A percentile compares a stretch with the other conserved stretches of the same genome.
Conservation (phyloP, 2,888 invertebrate species). For the Ophonus ardosiacus region DNA sequence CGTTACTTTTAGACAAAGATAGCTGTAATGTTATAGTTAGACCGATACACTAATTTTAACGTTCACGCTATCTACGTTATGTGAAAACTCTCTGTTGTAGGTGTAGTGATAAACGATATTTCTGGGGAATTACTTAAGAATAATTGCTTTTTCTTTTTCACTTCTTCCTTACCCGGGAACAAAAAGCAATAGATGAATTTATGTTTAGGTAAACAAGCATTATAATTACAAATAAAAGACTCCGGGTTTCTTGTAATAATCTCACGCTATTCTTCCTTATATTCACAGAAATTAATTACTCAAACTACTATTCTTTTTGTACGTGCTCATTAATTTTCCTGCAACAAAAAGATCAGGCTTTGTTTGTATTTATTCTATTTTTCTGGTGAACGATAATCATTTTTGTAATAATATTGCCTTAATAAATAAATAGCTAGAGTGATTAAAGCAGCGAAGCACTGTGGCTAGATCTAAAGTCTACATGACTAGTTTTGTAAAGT, state of each 20-base stretch:
- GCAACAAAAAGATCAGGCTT: neutral
- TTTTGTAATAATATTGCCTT: neutral
- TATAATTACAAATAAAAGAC: slow-evolving; percentile 14
- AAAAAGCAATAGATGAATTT: slow-evolving; percentile 37
- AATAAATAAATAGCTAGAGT: neutral
- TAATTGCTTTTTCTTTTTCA: slow-evolving; percentile 47
- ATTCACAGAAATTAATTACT: slow-evolving; percentile 10
- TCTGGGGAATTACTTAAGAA: slow-evolving; percentile 51
- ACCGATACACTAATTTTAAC: no score
- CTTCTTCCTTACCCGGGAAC: slow-evolving; percentile 19
- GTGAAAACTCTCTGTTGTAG: no score
- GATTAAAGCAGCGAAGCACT: neutral
- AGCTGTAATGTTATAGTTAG: no score
- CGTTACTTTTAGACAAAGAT: no score
- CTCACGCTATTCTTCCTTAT: neutral
- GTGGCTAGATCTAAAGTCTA: no score
- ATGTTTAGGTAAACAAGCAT: slow-evolving; percentile 24
- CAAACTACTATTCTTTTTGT: slow-evolving; percentile 7
- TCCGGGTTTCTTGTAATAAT: neutral
- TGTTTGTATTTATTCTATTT: neutral
- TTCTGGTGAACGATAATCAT: neutral
- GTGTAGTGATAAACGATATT: slow-evolving; percentile 53
- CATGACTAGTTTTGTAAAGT: no score
- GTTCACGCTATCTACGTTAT: no score
- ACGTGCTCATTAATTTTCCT: neutral